Evolutionary conservation across 2,797 vertebrate genomes (phyloP).

Genomic region (Acropternis orthonyx): DNA sequence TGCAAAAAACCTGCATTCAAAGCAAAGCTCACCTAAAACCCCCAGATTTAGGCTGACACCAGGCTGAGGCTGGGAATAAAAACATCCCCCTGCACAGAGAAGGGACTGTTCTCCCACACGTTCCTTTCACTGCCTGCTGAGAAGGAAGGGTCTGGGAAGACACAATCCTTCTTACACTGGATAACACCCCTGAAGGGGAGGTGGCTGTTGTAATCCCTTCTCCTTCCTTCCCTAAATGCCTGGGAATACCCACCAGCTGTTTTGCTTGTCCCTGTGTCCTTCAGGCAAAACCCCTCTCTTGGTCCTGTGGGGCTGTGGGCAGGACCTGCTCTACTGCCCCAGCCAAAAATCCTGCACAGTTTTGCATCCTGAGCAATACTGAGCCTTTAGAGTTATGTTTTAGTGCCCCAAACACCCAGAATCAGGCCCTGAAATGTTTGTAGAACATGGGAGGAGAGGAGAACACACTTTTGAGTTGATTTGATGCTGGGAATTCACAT

Average conservation of each 20-base stretch:
- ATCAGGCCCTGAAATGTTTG: background rate
- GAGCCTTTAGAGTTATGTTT: background rate
- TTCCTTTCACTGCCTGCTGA: background rate
- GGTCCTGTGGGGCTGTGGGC: background rate
- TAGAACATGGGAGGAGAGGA: background rate
- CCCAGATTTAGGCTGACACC: background rate
- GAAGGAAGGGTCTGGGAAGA: background rate
- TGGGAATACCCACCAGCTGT: background rate
- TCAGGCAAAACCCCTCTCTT: fast-evolving
- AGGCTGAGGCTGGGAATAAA: background rate
- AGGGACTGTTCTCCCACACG: background rate
- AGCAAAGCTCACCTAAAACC: background rate
- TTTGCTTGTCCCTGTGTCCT: background rate
- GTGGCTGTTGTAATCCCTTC: background rate
- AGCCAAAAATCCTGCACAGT: background rate
- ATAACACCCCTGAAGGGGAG: background rate
- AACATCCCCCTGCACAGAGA: background rate
- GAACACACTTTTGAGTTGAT: background rate
- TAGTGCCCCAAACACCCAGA: background rate
- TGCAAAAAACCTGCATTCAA: background rate
- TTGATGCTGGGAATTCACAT: background rate
- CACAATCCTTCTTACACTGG: background rate
- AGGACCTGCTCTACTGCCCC: background rate
- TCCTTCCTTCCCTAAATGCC: background rate
- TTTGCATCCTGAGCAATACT: background rate